Percentiles rank a stretch among this genome's conserved stretches.
These are phyloP conservation scores for Oxytorus armatus DNA, from an alignment of 2,888 invertebrate species.

Conservation along the genomic window DNA sequence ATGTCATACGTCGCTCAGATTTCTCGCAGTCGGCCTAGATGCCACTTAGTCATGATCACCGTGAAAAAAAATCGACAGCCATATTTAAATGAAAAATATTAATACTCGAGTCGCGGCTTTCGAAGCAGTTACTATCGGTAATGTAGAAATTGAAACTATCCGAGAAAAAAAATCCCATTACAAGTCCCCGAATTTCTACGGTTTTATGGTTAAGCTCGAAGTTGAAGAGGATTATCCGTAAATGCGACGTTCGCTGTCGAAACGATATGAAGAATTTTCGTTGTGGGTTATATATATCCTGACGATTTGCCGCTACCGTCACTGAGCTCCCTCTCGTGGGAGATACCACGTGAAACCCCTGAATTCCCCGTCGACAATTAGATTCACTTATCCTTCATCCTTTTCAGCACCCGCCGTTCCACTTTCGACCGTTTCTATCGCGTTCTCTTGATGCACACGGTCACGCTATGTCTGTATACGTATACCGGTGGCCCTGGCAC, in stretches of 20 bases:
- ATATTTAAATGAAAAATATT: too few relatives aligned
- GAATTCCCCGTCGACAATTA: constrained; percentile 56
- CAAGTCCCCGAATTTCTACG: too few relatives aligned
- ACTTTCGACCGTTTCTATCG: constrained; percentile 18
- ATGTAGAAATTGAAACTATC: background rate
- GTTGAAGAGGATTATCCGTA: constrained; percentile 22
- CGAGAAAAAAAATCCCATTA: too few relatives aligned
- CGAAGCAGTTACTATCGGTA: too few relatives aligned
- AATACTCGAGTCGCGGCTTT: too few relatives aligned
- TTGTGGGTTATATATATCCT: constrained; percentile 3
- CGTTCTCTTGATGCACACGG: background rate
- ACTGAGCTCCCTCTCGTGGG: background rate
- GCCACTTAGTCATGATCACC: too few relatives aligned
- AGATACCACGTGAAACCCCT: constrained; percentile 35
- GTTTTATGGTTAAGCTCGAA: background rate
- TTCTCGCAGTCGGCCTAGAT: too few relatives aligned
- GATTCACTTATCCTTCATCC: constrained; percentile 61
- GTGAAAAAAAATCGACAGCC: too few relatives aligned
- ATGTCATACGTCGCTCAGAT: too few relatives aligned
- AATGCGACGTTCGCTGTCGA: constrained; percentile 13
- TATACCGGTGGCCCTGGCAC: too few relatives aligned
- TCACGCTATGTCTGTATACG: constrained; percentile 13
- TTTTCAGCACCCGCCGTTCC: constrained; percentile 33
- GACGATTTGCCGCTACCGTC: constrained; percentile 8
- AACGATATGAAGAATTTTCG: constrained; percentile 49